A percentile compares a stretch with the other conserved stretches of the same genome.
These are phyloP conservation scores for Pangasius larnaudii DNA, from an alignment of 2,797 vertebrate genomes.

Conservation along the genomic window DNA sequence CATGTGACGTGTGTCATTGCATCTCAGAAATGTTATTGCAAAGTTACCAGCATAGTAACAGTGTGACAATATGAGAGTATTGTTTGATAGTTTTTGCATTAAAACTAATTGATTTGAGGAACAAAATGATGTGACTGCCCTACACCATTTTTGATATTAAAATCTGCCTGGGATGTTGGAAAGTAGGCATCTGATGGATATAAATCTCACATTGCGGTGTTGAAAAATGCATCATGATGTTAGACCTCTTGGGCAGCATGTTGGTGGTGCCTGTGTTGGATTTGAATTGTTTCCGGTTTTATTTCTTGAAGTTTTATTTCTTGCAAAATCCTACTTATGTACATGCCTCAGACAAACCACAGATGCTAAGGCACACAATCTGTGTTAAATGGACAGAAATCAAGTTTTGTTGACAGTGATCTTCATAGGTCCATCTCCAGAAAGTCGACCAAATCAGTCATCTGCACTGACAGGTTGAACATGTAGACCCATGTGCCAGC, in stretches of 20 bases:
- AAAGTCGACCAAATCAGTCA: background rate
- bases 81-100: slow-evolving; percentile 62
- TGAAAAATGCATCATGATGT: slow-evolving; percentile 1
- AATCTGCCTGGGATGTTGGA: slow-evolving; percentile 50
- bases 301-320: background rate
- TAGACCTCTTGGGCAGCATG: background rate
- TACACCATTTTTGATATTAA: slow-evolving; percentile 46
- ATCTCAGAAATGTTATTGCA: slow-evolving; percentile 63
- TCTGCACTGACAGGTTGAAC: slow-evolving; percentile 41
- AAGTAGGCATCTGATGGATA: slow-evolving; percentile 26
- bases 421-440: background rate
- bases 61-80: slow-evolving; percentile 42
- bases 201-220: background rate
- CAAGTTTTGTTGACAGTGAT: background rate
- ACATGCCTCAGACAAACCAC: background rate
- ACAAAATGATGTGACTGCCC: slow-evolving; percentile 51
- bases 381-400: background rate
- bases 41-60: slow-evolving; percentile 18
- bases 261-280: background rate
- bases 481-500: slow-evolving; percentile 43
- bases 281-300: background rate
- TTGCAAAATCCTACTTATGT: background rate
- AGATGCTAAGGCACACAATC: background rate
- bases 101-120: slow-evolving; percentile 58
- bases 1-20: slow-evolving; percentile 39